These are phyloP conservation scores for Arothron firmamentum DNA, from an alignment of 2,113 vertebrate species.

Conservation along the genomic window DNA sequence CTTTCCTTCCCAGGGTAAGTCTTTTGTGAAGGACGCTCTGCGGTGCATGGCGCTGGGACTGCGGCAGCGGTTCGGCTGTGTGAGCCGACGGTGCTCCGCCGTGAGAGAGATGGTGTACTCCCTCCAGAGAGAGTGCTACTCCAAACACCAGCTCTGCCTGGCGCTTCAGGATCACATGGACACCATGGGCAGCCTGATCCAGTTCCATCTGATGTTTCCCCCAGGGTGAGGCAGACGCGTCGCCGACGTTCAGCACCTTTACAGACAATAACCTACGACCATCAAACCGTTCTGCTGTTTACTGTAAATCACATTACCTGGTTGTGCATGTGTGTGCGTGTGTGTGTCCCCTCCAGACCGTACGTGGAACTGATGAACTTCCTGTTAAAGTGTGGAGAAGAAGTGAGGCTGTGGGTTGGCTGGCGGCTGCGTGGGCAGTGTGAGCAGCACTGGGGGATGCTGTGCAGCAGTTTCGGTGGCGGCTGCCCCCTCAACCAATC, in stretches of 20 bases:
- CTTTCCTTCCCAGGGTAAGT: slow-evolving; percentile 83
- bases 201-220: slow-evolving; percentile 91
- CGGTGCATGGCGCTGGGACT: slow-evolving; percentile 91
- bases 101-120: slow-evolving; percentile 91
- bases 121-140: slow-evolving; percentile 91
- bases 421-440: slow-evolving; percentile 84
- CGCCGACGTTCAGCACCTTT: neutral
- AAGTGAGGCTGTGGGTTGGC: slow-evolving; percentile 81
- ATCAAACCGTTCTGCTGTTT: no score
- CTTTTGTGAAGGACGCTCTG: slow-evolving; percentile 90
- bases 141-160: slow-evolving; percentile 88
- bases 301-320: neutral
- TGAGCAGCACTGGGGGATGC: slow-evolving; percentile 86
- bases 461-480: slow-evolving; percentile 84
- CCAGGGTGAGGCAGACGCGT: slow-evolving; percentile 81
- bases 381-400: slow-evolving; percentile 86
- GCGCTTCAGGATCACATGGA: slow-evolving; percentile 84
- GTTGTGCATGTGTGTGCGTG: neutral
- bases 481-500: slow-evolving; percentile 71
- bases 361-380: slow-evolving; percentile 92
- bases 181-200: slow-evolving; percentile 91
- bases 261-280: no score
- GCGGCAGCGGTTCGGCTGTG: slow-evolving; percentile 90
- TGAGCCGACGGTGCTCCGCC: slow-evolving; percentile 90
- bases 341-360: slow-evolving; percentile 59